Base-by-base conservation (phyloP, 2,888 invertebrate species). In the Tridacna gigas region DNA sequence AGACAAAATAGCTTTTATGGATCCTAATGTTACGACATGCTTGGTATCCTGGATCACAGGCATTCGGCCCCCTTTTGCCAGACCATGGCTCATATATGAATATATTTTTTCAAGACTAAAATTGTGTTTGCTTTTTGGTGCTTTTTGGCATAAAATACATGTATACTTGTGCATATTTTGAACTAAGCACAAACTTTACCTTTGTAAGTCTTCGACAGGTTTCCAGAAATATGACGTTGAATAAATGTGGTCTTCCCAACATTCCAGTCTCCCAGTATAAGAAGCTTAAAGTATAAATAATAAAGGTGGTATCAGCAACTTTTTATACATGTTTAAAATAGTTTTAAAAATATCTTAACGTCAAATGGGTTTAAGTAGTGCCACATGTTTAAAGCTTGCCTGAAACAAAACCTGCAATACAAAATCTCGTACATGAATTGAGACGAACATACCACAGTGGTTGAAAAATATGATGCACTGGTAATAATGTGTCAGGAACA, bases 171-270 rank as follows among this genome's bases (percentile, higher is more conserved):
- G n/a, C 2, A 56, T 56, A 56, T 20, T 20, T 56, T 4, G n/a
- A 56, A n/a, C 15, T n/a, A 22, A 28, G 37, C 37, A 4, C 37
- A 37, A 37, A 37, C 37, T 37, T 37, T 67, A 67, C 67, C 67
- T 67, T 67, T 67, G 3, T 37, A 45, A 1, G 20, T 45, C 45
- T 67, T 67, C 3, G 67, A 67, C 7, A 45, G 11, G n/a, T 67
- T 45, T 67, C 67, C 67, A 18, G 45, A 20, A 12, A 67, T 67
- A 45, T 67, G 28, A 45, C 67, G 28, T 18, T 20, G 37, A 18
- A 67, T 67, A n/a, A 67, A 67, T 15, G 67, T 67, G 15, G 67
- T 37, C 28, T 67, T 67, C 20, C 67, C 67, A 20, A 45, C 67
- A 45, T n/a, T n/a, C 67, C 67, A 45, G 45, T 67, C 67, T 20